Evolutionary conservation across 2,888 invertebrate genomes (phyloP), one percentile per base, ranked within the genome.

Genomic region (Mesodorylaimus sp.): DNA sequence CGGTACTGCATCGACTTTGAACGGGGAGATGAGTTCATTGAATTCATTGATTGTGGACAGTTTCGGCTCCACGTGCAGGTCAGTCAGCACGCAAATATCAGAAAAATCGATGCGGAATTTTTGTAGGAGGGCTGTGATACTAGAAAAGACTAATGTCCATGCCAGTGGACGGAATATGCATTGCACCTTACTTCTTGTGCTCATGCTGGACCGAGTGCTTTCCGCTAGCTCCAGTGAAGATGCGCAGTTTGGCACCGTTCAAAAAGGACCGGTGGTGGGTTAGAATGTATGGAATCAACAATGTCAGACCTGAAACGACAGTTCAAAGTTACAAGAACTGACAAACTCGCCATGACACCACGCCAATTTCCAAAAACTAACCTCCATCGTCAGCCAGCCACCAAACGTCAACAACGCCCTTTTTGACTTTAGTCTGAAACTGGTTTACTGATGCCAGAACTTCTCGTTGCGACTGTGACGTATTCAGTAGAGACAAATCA

Each of bases 61-160:
- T 5, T 44, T 21, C 3, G 48, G 43, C 21, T 46, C 23, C 27
- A 45, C 27, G 10, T 42, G 10, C 27, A 48, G 19, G 66, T 91
- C 89, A 0, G 91, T 78, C 52, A 95, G 80, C 56, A 95, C 80
- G 61, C 81, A 83, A 56, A 95, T 73, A 55, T 89, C 88, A 0
- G 89, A 85, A 70, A 87, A 93, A 69, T 93, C 88, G 61, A 97
- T 95, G 51, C 95, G 77, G 71, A 97, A 95, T 73, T 93, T 95
- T 1, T 86, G 83, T 42, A 97, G 71, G 27, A 97, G 73, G 54
- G 89, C 85, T 5, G 89, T 93, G 88, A 97, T 88, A 57, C 57
- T 57, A 29, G 44, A 44, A 24, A 29, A 13, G 42, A 42, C 10
- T 10, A 42, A 42, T n/a, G n/a, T n/a, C n/a, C n/a, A n/a, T n/a